Evolutionary conservation across 2,113 vertebrate species (phyloP).

Genomic region (Leptocoma aspasia): DNA sequence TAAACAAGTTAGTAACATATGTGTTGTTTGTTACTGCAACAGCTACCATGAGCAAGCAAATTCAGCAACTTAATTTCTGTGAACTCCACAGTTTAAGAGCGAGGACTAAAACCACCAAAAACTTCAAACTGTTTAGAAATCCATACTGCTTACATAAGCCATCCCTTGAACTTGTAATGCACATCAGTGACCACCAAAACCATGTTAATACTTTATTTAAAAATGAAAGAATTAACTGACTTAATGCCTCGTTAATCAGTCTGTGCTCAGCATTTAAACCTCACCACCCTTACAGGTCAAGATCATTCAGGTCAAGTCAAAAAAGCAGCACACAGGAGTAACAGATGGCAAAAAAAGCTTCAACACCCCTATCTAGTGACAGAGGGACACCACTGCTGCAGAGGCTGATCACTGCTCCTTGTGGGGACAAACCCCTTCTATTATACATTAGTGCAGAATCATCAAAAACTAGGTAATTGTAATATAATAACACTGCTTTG

Average conservation of each 20-base stretch:
- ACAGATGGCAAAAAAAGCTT: not conserved
- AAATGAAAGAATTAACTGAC: slow-evolving; percentile 13
- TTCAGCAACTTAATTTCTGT: not conserved
- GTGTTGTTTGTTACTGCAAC: not conserved
- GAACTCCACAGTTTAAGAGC: not conserved
- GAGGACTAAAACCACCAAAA: not conserved
- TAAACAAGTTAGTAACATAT: not conserved
- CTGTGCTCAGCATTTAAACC: not conserved
- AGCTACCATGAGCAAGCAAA: not conserved
- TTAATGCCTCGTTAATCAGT: slow-evolving; percentile 5
- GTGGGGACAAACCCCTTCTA: not conserved
- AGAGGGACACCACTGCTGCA: not conserved
- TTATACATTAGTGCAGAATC: not conserved
- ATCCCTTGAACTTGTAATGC: not conserved
- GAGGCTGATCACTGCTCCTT: not conserved
- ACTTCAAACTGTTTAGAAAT: not conserved
- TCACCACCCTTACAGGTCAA: not conserved
- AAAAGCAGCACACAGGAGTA: not conserved
- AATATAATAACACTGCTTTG: not conserved
- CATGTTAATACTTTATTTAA: not conserved
- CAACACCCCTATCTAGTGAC: not conserved
- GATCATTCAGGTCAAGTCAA: not conserved
- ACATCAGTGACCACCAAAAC: not conserved
- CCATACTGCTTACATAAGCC: not conserved
- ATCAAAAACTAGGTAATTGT: not conserved